Evolutionary conservation across 2,113 vertebrate species (phyloP), one percentile per base, ranked within the genome.

Genomic region (Periophthalmodon schlosseri): DNA sequence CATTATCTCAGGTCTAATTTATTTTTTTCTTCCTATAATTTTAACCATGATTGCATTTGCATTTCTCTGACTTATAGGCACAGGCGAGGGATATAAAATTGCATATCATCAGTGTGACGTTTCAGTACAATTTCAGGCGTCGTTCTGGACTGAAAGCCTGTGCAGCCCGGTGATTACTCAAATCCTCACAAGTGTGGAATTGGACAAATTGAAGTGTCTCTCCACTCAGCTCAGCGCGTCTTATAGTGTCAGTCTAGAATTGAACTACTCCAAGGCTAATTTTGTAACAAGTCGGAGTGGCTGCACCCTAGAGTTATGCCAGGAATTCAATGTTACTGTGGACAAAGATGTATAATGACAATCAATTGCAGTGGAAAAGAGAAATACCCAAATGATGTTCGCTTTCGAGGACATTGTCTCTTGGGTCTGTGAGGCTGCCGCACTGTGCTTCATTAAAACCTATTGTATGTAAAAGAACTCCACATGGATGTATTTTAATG

Each of bases 211-310:
- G 76, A 34, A 89, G 87, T 72, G 77, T 73, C 76, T 85, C 83
- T 81, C 86, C 76, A 85, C 68, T 57, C 73, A n/a, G 71, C 78
- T 89, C 84, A 78, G 73, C 79, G 81, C 76, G 82, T 84, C 87
- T 86, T 86, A 81, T 80, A 79, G 86, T 64, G 64, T 87, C 78
- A 69, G 63, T 67, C 74, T 72, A 70, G 85, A 89, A 86, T 82
- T 88, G 80, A 79, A 86, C 87, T 83, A 81, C 83, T 89, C 60
- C 46, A 82, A 80, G 77, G 68, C 87, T 89, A 93, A 93, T 93
- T 89, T 89, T 86, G 73, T 75, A 80, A 81, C 85, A 87, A 87
- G 73, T 76, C 75, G 56, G 76, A 87, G 87, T 74, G 80, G 66
- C 82, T 82, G 77, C 52, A 84, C 80, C 82, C 74, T 33, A 87